A percentile compares a stretch with the other conserved stretches of the same genome.
These are phyloP conservation scores for Trimorus sp. DNA, from an alignment of 2,888 invertebrate genomes.

Conservation along the genomic window DNA sequence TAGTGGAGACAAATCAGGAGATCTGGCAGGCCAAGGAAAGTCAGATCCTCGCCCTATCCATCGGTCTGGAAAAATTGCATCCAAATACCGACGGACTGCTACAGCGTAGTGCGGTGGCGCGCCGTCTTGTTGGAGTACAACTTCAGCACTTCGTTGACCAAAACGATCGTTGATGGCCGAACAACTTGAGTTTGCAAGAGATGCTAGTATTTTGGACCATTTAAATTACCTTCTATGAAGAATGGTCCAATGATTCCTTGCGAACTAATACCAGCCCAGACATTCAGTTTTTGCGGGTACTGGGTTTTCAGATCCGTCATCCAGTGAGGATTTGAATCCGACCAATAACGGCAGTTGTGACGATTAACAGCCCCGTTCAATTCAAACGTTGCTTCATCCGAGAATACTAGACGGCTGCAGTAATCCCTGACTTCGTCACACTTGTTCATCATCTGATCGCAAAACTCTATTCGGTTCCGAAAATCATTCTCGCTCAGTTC, in stretches of 20 bases:
- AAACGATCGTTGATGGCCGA: not conserved
- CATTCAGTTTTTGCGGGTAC: not conserved
- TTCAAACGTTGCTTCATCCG: slow-evolving; percentile 11
- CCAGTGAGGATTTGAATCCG: not conserved
- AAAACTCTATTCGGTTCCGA: too few species aligned
- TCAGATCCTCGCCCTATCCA: not conserved
- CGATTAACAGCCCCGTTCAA: slow-evolving; percentile 1
- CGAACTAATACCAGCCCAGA: too few species aligned
- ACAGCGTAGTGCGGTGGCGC: not conserved
- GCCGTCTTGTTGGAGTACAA: too few species aligned
- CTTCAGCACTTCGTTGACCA: slow-evolving; percentile 1
- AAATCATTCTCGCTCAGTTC: too few species aligned
- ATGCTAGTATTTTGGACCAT: not conserved
- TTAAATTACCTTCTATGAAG: slow-evolving; percentile 7
- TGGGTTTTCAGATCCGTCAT: not conserved
- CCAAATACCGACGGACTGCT: not conserved
- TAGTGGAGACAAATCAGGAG: not conserved
- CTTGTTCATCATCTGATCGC: too few species aligned
- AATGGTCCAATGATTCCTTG: not conserved
- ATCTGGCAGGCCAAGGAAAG: not conserved
- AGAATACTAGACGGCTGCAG: not conserved
- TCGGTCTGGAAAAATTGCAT: not conserved
- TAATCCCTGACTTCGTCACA: too few species aligned
- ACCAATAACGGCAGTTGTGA: not conserved
- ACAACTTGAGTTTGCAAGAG: not conserved